Percentiles rank a stretch among this genome's conserved stretches.
Conservation (phyloP, 2,797 vertebrate genomes). For the Agapornis canus region DNA sequence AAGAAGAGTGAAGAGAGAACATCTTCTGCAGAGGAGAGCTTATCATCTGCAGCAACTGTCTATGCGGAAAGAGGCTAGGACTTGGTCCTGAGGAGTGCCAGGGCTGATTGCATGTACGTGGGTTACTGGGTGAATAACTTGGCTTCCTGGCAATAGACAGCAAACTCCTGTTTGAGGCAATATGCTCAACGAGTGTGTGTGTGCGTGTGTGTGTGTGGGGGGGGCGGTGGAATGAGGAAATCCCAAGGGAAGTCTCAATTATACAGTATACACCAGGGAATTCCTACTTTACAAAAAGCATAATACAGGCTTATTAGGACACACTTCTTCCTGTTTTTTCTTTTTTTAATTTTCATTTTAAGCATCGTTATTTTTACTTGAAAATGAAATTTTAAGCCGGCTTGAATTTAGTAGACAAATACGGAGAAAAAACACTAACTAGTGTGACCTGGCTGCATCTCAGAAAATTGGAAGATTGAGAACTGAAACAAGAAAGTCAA, state of each 20-base stretch:
- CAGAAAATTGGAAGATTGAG: background rate
- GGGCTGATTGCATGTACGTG: background rate
- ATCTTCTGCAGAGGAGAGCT: background rate
- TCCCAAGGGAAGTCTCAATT: background rate
- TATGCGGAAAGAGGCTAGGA: background rate
- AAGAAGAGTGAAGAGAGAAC: background rate
- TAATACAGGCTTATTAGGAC: background rate
- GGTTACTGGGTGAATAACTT: background rate
- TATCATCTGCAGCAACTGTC: fast-evolving
- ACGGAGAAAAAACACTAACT: background rate
- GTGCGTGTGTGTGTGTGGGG: background rate
- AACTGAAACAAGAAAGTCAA: background rate
- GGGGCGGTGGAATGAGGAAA: too few relatives aligned
- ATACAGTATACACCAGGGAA: background rate
- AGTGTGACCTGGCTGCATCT: background rate
- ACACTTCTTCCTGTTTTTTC: too few relatives aligned
- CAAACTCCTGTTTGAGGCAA: background rate
- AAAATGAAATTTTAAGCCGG: constrained; percentile 13
- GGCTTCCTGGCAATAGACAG: background rate
- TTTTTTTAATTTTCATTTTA: background rate
- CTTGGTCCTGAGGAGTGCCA: background rate
- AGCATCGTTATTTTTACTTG: background rate
- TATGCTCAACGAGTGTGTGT: background rate
- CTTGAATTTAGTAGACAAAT: background rate
- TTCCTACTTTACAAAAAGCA: background rate